Conservation (phyloP, 2,113 vertebrate genomes). For the zebrafish (Danio rerio) region DNA sequence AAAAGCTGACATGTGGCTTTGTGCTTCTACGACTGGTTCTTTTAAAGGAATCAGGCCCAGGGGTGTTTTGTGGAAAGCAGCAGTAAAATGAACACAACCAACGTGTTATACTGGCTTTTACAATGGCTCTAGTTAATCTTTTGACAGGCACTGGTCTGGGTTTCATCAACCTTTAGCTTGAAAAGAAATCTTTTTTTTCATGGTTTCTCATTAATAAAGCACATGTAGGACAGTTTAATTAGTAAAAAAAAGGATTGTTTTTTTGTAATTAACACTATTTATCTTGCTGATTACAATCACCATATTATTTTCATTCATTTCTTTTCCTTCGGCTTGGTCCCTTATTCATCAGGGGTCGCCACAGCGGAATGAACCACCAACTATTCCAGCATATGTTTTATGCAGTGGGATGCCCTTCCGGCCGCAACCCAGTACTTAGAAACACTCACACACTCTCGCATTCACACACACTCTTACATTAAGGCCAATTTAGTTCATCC, state of each 20-base stretch:
- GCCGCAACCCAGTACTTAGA: too few species aligned
- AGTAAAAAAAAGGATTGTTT: not conserved
- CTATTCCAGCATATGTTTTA: too few species aligned
- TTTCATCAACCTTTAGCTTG: not conserved
- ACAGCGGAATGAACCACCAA: too few species aligned
- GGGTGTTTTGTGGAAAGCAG: not conserved
- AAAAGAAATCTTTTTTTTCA: not conserved
- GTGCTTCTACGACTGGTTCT: not conserved
- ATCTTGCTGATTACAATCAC: too few species aligned
- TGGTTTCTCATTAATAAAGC: not conserved
- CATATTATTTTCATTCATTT: too few species aligned
- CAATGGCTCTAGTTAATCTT: not conserved
- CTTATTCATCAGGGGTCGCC: too few species aligned
- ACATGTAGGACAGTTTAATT: not conserved
- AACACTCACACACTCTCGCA: too few species aligned
- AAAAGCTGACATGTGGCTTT: not conserved
- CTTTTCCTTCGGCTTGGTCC: too few species aligned
- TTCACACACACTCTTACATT: too few species aligned
- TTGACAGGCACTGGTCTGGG: not conserved
- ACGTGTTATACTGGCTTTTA: slow-evolving; percentile 18
- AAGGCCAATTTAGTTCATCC: too few species aligned
- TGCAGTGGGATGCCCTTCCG: too few species aligned
- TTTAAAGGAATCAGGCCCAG: not conserved
- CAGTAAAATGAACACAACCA: not conserved
- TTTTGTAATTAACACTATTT: too few species aligned